A percentile compares a stretch with the other conserved stretches of the same genome.
phyloP scores from a whole-genome alignment of 2,888 invertebrate species.

The Sesamia inferens region DNA sequence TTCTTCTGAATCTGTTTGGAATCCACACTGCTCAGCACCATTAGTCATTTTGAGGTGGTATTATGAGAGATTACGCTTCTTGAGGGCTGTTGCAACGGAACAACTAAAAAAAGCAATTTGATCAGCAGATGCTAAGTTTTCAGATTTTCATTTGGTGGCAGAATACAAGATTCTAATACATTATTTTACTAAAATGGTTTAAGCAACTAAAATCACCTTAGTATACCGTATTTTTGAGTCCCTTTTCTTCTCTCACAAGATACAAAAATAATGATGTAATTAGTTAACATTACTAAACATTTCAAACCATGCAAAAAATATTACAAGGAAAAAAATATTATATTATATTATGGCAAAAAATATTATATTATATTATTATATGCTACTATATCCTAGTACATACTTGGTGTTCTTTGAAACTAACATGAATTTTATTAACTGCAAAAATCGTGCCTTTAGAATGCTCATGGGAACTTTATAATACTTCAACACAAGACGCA shows the following conservation, averaged over 20 bases:
- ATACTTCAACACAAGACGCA: slow-evolving; percentile 20
- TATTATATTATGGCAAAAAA: too few species aligned
- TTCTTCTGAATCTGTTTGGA: slow-evolving; percentile 1
- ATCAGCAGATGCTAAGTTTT: neutral
- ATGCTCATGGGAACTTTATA: slow-evolving; percentile 14
- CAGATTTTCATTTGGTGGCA: neutral
- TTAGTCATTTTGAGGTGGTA: neutral
- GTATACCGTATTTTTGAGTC: neutral
- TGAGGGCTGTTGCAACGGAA: slow-evolving; percentile 72
- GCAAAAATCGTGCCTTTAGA: neutral
- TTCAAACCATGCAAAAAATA: neutral
- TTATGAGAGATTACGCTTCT: neutral
- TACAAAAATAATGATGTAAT: neutral
- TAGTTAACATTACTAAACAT: neutral
- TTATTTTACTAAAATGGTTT: too few species aligned
- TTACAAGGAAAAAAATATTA: too few species aligned
- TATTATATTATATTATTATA: too few species aligned
- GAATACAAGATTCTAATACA: neutral
- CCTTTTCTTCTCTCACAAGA: neutral
- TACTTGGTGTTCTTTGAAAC: neutral
- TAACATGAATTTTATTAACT: neutral
- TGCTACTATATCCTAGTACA: neutral
- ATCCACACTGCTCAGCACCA: neutral
- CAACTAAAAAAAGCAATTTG: slow-evolving; percentile 45
- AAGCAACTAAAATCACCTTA: neutral